Percentiles rank a stretch among this genome's conserved stretches.
phyloP scores from a whole-genome alignment of 2,888 invertebrate genomes.

The Paralinhomoeus sp. region DNA sequence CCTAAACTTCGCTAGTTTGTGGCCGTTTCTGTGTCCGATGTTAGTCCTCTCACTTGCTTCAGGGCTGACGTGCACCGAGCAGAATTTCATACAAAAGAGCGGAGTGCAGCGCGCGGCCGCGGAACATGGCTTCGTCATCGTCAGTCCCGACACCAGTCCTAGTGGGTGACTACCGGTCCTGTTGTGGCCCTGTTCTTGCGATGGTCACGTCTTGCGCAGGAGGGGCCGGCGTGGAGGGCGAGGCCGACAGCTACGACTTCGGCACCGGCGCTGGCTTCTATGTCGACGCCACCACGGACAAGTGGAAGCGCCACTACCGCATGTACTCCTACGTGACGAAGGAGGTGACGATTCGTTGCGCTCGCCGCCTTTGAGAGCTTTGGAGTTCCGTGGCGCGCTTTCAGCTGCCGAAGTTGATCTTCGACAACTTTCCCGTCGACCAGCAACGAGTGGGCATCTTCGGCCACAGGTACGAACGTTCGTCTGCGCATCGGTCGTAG shows the following conservation, averaged over 20 bases:
- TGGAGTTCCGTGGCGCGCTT: constrained; percentile 4
- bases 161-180: constrained; percentile 22
- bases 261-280: constrained; percentile 89
- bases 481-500: too few relatives aligned
- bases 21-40: too few relatives aligned
- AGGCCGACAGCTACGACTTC: constrained; percentile 77
- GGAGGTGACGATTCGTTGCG: constrained; percentile 7
- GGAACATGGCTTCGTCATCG: constrained; percentile 56
- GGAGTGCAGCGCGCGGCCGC: constrained; percentile 81
- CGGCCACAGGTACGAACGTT: constrained; percentile 15
- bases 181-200: background rate
- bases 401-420: constrained; percentile 45
- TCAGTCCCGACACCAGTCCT: constrained; percentile 88
- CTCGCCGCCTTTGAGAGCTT: background rate
- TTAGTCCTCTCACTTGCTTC: background rate
- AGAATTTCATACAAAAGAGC: constrained; percentile 80
- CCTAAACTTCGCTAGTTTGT: background rate
- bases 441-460: constrained; percentile 11
- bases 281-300: constrained; percentile 64
- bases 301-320: constrained; percentile 71
- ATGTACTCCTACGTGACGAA: constrained; percentile 80
- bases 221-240: constrained; percentile 62
- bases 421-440: constrained; percentile 44
- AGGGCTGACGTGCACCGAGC: constrained; percentile 67
- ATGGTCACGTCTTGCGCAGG: background rate